Evolutionary conservation across 2,797 vertebrate genomes (phyloP), one percentile per base, ranked within the genome.

Genomic region (Enteromius radiatus): DNA sequence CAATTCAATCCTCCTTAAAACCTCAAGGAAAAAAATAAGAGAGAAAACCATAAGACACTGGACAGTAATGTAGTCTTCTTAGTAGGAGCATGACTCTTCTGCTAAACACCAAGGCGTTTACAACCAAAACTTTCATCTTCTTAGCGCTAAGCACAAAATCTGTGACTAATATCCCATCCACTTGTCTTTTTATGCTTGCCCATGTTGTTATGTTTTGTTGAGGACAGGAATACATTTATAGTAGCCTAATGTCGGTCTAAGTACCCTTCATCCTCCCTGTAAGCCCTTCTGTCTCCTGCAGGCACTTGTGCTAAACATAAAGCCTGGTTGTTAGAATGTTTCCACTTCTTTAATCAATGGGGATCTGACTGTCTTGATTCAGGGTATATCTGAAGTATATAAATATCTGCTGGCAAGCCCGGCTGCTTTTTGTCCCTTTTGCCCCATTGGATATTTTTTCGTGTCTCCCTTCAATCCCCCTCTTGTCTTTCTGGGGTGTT

Each of bases 321-420:
- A 90, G 85, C 89, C 89, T 94, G 92, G 93, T 92, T 94, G 90
- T 92, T 88, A 90, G 92, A 94, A 93, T 68, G 88, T 89, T 90
- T 87, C 89, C 93, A 93, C 92, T 93, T 92, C 92, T 93, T 92
- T 92, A 94, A 94, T 94, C 93, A 95, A 93, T 92, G 89, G 85
- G 92, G 91, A 91, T 89, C 90, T 86, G 90, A 89, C 89, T 90
- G 88, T 92, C 92, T 89, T 91, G 89, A 93, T 93, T 93, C 89
- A 91, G 89, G 81, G 84, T 79, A 88, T 91, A 91, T 92, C 87
- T 91, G 88, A 88, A 92, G 90, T 91, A 91, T 87, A 93, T 92
- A 93, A 93, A 94, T 92, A 92, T 91, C 91, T 90, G 87, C 89
- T 91, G 90, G 92, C 91, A 92, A 92, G 86, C 87, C 85, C 84